A percentile compares a stretch with the other conserved stretches of the same genome.
These are phyloP conservation scores for Drosophila novamexicana DNA, from an alignment of 1,140 invertebrate genomes.

Conservation along the genomic window DNA sequence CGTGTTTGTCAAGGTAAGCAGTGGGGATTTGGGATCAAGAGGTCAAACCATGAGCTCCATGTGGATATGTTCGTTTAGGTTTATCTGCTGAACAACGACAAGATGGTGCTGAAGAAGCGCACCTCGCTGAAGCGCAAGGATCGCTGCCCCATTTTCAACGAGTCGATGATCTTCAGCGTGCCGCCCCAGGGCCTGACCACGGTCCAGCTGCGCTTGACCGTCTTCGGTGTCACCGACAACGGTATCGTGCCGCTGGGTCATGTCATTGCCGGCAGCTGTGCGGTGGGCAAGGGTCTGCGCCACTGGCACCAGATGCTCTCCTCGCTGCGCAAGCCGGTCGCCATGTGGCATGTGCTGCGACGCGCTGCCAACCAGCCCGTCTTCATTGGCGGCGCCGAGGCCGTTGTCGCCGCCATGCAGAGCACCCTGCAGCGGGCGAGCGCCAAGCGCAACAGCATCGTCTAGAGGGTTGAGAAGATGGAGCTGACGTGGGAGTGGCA, in stretches of 20 bases:
- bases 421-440: constrained; percentile 62
- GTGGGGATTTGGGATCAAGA: too few species aligned
- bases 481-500: too few species aligned
- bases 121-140: constrained; percentile 89
- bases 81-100: constrained; percentile 90
- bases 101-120: constrained; percentile 91
- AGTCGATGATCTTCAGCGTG: constrained; percentile 91
- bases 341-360: constrained; percentile 93
- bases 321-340: constrained; percentile 91
- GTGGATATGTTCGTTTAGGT: constrained; percentile 85
- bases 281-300: constrained; percentile 88
- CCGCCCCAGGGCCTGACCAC: constrained; percentile 88
- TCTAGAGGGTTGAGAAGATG: constrained; percentile 24
- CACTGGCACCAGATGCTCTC: constrained; percentile 94
- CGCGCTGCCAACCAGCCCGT: constrained; percentile 76
- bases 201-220: constrained; percentile 89
- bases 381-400: constrained; percentile 76
- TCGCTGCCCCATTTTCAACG: constrained; percentile 91
- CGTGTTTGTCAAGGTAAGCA: constrained; percentile 75
- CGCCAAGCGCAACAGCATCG: constrained; percentile 79
- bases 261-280: constrained; percentile 89
- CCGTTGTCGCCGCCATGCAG: constrained; percentile 79
- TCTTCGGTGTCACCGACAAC: constrained; percentile 87
- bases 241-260: constrained; percentile 88
- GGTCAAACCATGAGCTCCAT: background rate